These are phyloP conservation scores for Cyphomyrus discorhynchus DNA, from an alignment of 2,113 vertebrate species.

Conservation along the genomic window DNA sequence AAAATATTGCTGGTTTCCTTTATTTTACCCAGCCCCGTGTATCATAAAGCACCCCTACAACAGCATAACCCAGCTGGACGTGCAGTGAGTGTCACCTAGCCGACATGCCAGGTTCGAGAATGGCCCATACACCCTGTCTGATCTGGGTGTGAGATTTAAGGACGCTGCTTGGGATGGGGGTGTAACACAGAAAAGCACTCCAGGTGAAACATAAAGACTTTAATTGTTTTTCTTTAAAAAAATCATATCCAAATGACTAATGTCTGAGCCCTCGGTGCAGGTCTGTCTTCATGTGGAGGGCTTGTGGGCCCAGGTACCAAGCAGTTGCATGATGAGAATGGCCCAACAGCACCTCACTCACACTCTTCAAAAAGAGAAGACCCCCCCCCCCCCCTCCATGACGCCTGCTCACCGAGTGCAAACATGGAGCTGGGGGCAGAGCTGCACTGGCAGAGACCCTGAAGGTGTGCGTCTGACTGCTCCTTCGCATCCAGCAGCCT, in stretches of 20 bases:
- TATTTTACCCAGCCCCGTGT: not conserved
- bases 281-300: not conserved
- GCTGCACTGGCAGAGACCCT: not conserved
- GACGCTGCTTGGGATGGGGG: not conserved
- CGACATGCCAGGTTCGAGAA: not conserved
- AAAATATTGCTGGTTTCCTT: not conserved
- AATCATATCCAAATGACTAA: slow-evolving; percentile 10
- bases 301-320: not conserved
- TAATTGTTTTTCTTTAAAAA: slow-evolving; percentile 12
- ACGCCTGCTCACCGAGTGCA: not conserved
- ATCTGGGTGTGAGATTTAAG: not conserved
- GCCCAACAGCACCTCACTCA: not conserved
- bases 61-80: not conserved
- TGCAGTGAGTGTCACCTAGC: not conserved
- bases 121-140: not conserved
- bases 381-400: not conserved
- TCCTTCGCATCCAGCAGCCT: not conserved
- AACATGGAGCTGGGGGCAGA: not conserved
- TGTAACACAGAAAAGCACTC: not conserved
- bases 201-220: not conserved
- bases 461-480: not conserved
- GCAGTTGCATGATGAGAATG: slow-evolving; percentile 19
- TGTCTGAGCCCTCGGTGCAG: not conserved
- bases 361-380: not conserved
- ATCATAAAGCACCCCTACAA: not conserved